A percentile compares a stretch with the other conserved stretches of the same genome.
Evolutionary conservation across 2,113 vertebrate species (phyloP).

Genomic region (Passer domesticus): DNA sequence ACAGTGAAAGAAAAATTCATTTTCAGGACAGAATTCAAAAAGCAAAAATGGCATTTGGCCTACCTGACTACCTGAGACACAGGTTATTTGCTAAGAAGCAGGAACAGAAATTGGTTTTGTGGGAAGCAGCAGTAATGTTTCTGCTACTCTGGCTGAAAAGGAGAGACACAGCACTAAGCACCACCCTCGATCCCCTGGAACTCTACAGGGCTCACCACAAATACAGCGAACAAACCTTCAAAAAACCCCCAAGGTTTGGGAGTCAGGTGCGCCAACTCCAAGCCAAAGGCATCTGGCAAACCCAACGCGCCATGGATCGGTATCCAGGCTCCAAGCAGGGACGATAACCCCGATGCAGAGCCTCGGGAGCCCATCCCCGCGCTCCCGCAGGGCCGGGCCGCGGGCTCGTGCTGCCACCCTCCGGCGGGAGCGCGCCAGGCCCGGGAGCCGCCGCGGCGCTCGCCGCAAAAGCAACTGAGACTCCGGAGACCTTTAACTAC

Average conservation of each 20-base stretch:
- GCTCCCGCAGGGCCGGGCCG: not conserved
- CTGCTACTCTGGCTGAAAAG: not conserved
- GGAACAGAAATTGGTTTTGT: not conserved
- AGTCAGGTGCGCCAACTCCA: not conserved
- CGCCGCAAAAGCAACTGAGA: not conserved
- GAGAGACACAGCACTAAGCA: not conserved
- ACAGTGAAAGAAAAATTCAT: not conserved
- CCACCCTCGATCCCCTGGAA: not conserved
- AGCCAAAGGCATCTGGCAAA: not conserved
- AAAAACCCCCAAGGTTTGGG: not conserved
- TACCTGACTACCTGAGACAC: not conserved
- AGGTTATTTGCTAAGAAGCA: not conserved
- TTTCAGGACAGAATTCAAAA: not conserved
- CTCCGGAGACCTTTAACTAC: not conserved
- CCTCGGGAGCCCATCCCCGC: not conserved
- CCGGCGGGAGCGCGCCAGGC: not conserved
- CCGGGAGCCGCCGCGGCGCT: not conserved
- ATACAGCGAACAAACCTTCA: not conserved
- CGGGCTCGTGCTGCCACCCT: constrained; percentile 45
- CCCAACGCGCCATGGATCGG: not conserved
- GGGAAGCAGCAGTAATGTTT: not conserved
- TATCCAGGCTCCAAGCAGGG: not conserved
- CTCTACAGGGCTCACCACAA: not conserved
- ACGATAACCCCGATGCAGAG: not conserved
- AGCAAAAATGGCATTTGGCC: not conserved